Conservation (phyloP, 2,797 vertebrate genomes). For the Hylomyscus alleni region DNA sequence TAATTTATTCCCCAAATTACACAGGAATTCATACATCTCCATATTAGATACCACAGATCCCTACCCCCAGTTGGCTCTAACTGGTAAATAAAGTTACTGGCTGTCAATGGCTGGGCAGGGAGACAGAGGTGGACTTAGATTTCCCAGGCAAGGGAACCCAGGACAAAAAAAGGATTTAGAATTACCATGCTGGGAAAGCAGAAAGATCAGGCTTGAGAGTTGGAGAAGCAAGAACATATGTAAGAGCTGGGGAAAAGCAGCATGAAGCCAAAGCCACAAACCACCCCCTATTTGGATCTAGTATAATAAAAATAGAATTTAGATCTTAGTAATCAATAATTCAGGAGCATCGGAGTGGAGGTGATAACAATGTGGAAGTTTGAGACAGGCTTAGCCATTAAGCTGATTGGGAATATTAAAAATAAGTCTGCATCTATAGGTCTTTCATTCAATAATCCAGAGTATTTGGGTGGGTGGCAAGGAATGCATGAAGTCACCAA, state of each 20-base stretch:
- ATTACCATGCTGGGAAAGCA: not conserved
- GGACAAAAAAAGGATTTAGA: not conserved
- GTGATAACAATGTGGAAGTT: not conserved
- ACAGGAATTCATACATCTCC: not conserved
- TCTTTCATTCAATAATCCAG: not conserved
- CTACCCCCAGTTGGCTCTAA: not conserved
- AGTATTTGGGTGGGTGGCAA: not conserved
- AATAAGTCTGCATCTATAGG: not conserved
- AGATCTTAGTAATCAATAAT: too few species aligned
- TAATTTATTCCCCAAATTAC: not conserved
- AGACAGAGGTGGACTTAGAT: not conserved
- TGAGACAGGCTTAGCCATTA: not conserved
- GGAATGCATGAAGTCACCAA: not conserved
- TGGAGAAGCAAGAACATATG: not conserved
- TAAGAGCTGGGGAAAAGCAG: not conserved
- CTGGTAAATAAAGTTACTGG: not conserved
- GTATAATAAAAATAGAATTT: not conserved
- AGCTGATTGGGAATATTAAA: not conserved
- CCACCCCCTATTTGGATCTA: not conserved
- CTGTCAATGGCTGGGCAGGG: not conserved
- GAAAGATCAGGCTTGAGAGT: not conserved
- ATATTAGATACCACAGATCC: not conserved
- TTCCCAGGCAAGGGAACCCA: not conserved
- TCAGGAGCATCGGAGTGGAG: not conserved
- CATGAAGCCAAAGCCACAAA: not conserved